Percentiles rank a stretch among this genome's conserved stretches.
phyloP scores from a whole-genome alignment of 2,113 vertebrate species.

The Galemys pyrenaicus region DNA sequence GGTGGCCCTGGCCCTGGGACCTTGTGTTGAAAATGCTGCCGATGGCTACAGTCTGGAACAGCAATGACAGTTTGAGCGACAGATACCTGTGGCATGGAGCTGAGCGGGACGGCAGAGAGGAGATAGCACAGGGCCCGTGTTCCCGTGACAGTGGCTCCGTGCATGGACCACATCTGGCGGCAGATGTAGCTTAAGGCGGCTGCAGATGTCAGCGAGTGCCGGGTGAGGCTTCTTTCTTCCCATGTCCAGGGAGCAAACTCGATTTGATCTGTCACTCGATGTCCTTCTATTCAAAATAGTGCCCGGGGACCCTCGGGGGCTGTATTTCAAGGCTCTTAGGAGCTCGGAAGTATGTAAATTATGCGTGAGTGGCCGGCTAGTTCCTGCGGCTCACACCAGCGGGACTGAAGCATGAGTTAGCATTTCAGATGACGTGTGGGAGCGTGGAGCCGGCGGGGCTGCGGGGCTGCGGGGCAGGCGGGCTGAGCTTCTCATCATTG shows the following conservation, averaged over 20 bases:
- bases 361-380: constrained; percentile 33
- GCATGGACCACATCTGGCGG: not conserved
- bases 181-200: not conserved
- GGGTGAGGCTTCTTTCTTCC: not conserved
- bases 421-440: constrained; percentile 62
- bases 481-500: not conserved
- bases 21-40: constrained; percentile 24
- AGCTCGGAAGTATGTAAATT: constrained; percentile 71
- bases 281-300: constrained; percentile 63
- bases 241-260: not conserved
- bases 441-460: fast-evolving
- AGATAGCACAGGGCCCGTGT: fast-evolving
- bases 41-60: constrained; percentile 33
- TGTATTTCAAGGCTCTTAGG: constrained; percentile 47
- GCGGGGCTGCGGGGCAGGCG: not conserved
- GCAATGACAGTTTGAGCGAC: not conserved
- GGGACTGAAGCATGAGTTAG: constrained; percentile 63
- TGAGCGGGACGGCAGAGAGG: not conserved
- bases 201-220: constrained; percentile 15
- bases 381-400: constrained; percentile 21
- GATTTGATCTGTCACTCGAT: constrained; percentile 58
- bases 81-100: not conserved
- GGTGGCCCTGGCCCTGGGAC: not conserved
- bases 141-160: fast-evolving
- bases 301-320: not conserved